Evolutionary conservation across 2,797 vertebrate species (phyloP).

Genomic region (Diceros bicornis): DNA sequence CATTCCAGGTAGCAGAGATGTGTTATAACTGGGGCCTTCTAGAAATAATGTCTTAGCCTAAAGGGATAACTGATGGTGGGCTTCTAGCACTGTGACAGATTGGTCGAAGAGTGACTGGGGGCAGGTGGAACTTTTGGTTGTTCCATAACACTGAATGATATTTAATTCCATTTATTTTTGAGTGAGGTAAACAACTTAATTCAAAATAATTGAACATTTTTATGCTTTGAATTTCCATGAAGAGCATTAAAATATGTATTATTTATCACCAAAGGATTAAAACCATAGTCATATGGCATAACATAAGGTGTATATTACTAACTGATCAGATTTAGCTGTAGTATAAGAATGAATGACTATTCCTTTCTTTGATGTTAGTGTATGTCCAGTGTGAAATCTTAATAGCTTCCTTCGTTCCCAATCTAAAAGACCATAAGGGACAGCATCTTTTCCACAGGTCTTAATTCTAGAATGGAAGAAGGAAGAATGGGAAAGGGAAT

Average conservation of each 20-base stretch:
- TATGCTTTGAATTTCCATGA: slow-evolving; percentile 58
- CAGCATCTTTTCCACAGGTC: slow-evolving; percentile 70
- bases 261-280: slow-evolving; percentile 72
- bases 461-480: slow-evolving; percentile 70
- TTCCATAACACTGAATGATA: slow-evolving; percentile 34
- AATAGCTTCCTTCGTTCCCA: slow-evolving; percentile 74
- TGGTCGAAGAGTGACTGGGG: background rate
- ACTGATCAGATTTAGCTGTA: slow-evolving; percentile 72
- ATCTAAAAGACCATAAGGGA: slow-evolving; percentile 65
- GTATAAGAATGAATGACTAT: slow-evolving; percentile 69
- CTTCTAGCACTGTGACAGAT: slow-evolving; percentile 55
- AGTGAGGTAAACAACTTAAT: slow-evolving; percentile 53
- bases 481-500: slow-evolving; percentile 9
- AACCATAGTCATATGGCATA: slow-evolving; percentile 68
- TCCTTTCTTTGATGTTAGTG: slow-evolving; percentile 73
- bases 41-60: slow-evolving; percentile 58
- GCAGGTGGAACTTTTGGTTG: background rate
- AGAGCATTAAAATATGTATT: slow-evolving; percentile 65
- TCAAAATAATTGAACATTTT: slow-evolving; percentile 59
- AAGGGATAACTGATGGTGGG: slow-evolving; percentile 4
- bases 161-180: slow-evolving; percentile 68
- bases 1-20: slow-evolving; percentile 32
- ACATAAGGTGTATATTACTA: slow-evolving; percentile 72
- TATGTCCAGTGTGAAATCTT: slow-evolving; percentile 75
- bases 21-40: slow-evolving; percentile 48